Base-by-base conservation (phyloP, 2,797 vertebrate genomes). In the Crypturellus tataupa region DNA sequence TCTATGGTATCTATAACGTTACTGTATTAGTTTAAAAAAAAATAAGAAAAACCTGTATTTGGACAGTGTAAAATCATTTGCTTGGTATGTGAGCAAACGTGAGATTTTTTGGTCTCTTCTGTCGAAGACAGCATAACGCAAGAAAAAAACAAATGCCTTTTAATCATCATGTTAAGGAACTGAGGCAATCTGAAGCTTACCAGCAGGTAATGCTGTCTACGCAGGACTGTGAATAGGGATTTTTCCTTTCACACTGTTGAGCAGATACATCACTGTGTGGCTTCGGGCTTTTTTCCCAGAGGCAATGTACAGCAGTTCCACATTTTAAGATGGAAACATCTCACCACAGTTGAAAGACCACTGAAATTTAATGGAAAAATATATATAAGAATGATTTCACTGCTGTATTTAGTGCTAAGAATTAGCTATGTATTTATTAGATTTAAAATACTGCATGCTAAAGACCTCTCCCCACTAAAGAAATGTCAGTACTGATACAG, bases 201-300 rank as follows among this genome's bases (percentile, higher is more conserved):
- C 76, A 83, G 85, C 79, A 87, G 81, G 80, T 92, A 80, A 29
- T 9, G 68, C 37, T 87, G 86, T 53, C 64, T 55, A 31, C 33
- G 44, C 4, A 10, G 72, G 69, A 76, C 88, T 62, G 62, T 35
- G 84, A 87, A 76, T 1, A 62, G 58, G 81, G 81, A 82, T 80
- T 71, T 90, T 75, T 49, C 86, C 71, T 87, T 68, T 87, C 53
- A 68, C 35, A 7, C 42, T 65, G 49, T 59, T 65, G 69, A 89
- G 67, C 49, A 89, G 92, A 80, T 44, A 62, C 35, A 89, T 69
- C 55, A 67, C 67, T 71, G 16, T 7, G 40, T 87, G 84, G 55
- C 90, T 93, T 68, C 79, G 65, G 92, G 85, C 72, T 78, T 85
- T 80, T 80, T 18, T 64, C 84, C 79, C 62, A 85, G 64, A 71